Base-by-base conservation (phyloP, 2,797 vertebrate species). In the Podargus strigoides region DNA sequence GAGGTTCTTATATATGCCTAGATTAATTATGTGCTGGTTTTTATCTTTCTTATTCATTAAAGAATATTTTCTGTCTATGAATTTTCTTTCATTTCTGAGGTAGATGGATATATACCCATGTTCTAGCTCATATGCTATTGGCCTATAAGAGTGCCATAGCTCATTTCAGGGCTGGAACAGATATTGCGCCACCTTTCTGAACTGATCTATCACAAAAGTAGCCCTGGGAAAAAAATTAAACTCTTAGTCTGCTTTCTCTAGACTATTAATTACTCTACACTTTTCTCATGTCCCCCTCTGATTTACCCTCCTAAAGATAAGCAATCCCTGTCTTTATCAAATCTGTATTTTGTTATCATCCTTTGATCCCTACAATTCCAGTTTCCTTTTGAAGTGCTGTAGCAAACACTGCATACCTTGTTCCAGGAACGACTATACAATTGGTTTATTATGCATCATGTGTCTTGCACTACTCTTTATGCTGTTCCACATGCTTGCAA, bases 291-390 rank as follows among this genome's bases (percentile, higher is more conserved):
- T 72, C 16, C 15, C 53, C 21, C 19, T 93, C 87, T 72, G 36
- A 78, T 83, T 93, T 87, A 85, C 23, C 3, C 6, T 92, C 30
- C 39, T 46, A 64, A 84, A 85, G 62, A 83, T 55, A 93, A 95
- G 58, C 30, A 92, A 63, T 52, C 58, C 50, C 3, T 75, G 23
- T 59, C 85, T 91, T 91, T 85, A 85, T 87, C 53, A 93, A 93
- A 85, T 92, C 62, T 76, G 39, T 86, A 66, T 91, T 91, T 92
- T 91, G 62, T 37, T 92, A 84, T 84, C 42, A 39, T 84, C 26
- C 68, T 92, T 92, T 89, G 78, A 89, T 91, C 66, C 62, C 39
- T 84, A 50, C 47, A 89, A 41, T 84, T 92, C 47, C 59, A 77
- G 34, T 41, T 93, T 30, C 50, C 82, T 94, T 94, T 69, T 92